Conservation (phyloP, 35 echinoderm and acorn worm genomes). For the Patiria miniata region DNA sequence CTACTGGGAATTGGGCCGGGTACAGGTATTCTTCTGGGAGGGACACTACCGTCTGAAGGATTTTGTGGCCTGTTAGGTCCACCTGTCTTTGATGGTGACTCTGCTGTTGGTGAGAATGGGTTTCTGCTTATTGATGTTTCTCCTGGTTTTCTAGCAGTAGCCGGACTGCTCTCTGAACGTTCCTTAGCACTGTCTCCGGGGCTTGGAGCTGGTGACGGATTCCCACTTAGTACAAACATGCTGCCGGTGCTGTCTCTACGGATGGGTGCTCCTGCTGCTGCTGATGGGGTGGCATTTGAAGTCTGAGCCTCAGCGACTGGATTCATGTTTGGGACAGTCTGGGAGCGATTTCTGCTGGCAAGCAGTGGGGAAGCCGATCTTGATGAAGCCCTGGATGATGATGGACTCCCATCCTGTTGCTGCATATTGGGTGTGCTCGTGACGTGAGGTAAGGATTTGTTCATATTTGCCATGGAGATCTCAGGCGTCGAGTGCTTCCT, state of each 20-base stretch:
- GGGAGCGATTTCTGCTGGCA: neutral
- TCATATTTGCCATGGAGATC: neutral
- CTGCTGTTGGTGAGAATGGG: neutral
- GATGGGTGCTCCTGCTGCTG: neutral
- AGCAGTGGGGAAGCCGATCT: neutral
- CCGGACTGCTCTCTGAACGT: neutral
- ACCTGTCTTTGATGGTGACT: neutral
- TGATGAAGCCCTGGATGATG: neutral
- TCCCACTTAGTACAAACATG: neutral
- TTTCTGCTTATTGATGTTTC: neutral
- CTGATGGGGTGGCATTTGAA: neutral
- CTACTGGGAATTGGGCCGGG: neutral
- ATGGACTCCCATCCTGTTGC: neutral
- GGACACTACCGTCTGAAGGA: neutral
- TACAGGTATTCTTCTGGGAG: neutral
- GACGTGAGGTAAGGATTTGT: neutral
- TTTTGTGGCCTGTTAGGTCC: neutral
- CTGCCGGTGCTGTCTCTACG: neutral
- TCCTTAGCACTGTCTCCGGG: neutral
- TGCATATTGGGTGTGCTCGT: neutral
- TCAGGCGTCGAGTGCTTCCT: neutral
- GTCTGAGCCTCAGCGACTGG: neutral
- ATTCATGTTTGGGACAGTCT: neutral
- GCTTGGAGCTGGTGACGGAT: neutral
- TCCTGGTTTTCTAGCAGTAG: neutral